A percentile compares a stretch with the other conserved stretches of the same genome.
Evolutionary conservation across 1,140 invertebrate species (phyloP).

Genomic region (Anagrus nilaparvatae): DNA sequence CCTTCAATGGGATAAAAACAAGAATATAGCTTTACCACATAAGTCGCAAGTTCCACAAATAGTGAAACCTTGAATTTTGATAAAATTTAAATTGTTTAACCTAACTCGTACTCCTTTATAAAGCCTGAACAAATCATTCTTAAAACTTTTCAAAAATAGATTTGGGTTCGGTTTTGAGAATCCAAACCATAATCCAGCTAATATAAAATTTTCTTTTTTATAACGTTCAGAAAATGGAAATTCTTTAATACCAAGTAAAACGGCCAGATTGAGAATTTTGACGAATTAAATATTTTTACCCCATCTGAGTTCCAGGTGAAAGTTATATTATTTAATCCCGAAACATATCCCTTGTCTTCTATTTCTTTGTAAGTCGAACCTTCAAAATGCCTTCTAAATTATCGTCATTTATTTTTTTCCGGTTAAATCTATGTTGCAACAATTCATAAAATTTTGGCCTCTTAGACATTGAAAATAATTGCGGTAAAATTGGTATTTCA

Average conservation of each 20-base stretch:
- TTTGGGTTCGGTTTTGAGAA: neutral
- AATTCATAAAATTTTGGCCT: neutral
- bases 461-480: neutral
- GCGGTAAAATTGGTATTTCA: neutral
- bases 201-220: neutral
- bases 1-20: too few species aligned
- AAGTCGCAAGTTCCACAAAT: constrained; percentile 12
- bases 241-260: neutral
- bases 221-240: neutral
- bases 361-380: neutral
- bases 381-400: constrained; percentile 7
- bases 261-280: neutral
- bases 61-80: neutral
- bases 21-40: constrained; percentile 9
- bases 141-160: neutral
- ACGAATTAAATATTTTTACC: neutral
- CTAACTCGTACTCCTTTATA: neutral
- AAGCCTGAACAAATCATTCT: neutral
- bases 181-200: neutral
- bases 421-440: neutral
- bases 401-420: neutral
- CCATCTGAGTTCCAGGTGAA: constrained; percentile 3
- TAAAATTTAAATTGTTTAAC: too few species aligned
- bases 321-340: neutral
- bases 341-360: neutral